A percentile compares a stretch with the other conserved stretches of the same genome.
phyloP scores from a whole-genome alignment of 2,797 vertebrate genomes.

The Micromesistius poutassou region DNA sequence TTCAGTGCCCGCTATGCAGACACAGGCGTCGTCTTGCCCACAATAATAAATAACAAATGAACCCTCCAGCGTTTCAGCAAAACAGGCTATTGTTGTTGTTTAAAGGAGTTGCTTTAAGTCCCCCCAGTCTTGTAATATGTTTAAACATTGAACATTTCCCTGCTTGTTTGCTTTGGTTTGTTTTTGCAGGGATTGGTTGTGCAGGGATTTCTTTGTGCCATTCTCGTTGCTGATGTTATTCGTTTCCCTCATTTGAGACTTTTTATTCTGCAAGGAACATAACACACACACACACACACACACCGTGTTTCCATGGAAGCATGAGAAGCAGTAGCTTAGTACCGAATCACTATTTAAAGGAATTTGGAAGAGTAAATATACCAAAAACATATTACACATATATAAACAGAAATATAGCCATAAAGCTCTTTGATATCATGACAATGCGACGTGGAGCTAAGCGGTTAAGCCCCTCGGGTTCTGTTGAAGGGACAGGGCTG shows the following conservation, averaged over 20 bases:
- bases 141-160: background rate
- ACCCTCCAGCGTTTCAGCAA: background rate
- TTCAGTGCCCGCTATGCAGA: too few species aligned
- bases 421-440: background rate
- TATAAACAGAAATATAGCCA: too few species aligned
- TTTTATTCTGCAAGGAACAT: background rate
- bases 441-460: background rate
- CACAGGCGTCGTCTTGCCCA: background rate
- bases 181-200: background rate
- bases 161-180: background rate
- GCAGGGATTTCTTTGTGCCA: background rate
- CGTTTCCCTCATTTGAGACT: too few species aligned
- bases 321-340: background rate
- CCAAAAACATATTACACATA: too few species aligned
- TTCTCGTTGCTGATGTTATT: background rate
- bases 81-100: background rate
- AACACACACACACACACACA: background rate
- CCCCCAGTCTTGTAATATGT: background rate
- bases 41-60: background rate
- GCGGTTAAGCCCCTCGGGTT: constrained; percentile 6
- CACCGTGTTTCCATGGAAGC: background rate
- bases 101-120: background rate
- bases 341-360: background rate
- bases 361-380: background rate
- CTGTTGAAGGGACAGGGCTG: constrained; percentile 8